Base-by-base conservation (phyloP, 2,888 invertebrate species). In the Mylabris sibirica region DNA sequence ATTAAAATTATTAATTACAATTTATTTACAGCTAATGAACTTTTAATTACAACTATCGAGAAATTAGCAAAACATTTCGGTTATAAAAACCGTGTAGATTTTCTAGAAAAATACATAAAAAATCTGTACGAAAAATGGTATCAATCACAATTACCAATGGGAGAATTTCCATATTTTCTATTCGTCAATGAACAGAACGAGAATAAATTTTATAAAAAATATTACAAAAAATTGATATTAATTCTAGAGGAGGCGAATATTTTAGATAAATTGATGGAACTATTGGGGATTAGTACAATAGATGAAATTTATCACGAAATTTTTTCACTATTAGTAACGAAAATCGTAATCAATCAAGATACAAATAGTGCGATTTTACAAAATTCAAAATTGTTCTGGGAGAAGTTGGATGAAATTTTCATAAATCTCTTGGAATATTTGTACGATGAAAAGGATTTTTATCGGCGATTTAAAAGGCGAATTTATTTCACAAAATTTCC, bases 111-210 rank as follows among this genome's bases (percentile, higher is more conserved):
- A 64, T 86, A 88, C 73, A 78, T 86, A 67, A 85, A 85, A 63
- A 87, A 86, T 84, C 70, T 89, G 20, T 78, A 89, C n/a, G 81
- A 86, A 0, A 84, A 80, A 70, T 84, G 84, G 84, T 20, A 24
- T 14, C 24, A 24, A 57, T 22, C 11, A 14, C 4, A 24, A 57
- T 24, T 57, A 2, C 57, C 49, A 20, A 8, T 49, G 8, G n/a
- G 11, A 24, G 12, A 57, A 24, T 57, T 57, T 5, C 57, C 57
- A 14, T 57, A 57, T 57, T 57, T 57, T 9, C 24, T 57, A 4
- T 24, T 57, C 22, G 66, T 79, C 26, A 71, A 65, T 20, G 73
- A 77, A 35, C 24, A 80, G 84, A 65, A 74, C 78, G 8, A 24
- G 1, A 4, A 12, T 5, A 81, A 85, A 24, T 88, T 89, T 76